phyloP scores from a whole-genome alignment of 30 jellyfish, hydroid and myxozoan genomes.

The Calvadosia cruxmelitensis region DNA sequence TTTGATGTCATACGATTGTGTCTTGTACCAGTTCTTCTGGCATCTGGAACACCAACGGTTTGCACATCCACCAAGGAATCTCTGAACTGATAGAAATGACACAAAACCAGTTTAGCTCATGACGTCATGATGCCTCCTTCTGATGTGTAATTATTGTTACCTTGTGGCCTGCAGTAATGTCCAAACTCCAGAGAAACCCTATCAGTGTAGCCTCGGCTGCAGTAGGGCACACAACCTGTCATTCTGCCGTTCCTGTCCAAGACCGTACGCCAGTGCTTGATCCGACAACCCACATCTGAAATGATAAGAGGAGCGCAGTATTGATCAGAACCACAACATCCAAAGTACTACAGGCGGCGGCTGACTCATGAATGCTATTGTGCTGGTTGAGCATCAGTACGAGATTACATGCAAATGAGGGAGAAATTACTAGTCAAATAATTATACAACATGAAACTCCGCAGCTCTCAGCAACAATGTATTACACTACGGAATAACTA shows the following conservation, averaged over 20 bases:
- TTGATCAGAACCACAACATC: too few species aligned
- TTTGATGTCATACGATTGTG: not conserved
- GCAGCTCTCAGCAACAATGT: too few species aligned
- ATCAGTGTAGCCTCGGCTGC: slow-evolving; percentile 3
- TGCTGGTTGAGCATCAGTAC: too few species aligned
- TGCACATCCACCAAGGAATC: not conserved
- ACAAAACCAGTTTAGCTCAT: too few species aligned
- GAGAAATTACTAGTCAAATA: too few species aligned
- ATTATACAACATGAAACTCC: too few species aligned
- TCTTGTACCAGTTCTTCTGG: not conserved
- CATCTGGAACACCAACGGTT: not conserved
- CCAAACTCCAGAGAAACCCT: slow-evolving; percentile 17
- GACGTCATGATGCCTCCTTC: too few species aligned
- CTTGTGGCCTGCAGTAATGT: slow-evolving; percentile 22
- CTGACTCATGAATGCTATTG: too few species aligned
- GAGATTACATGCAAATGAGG: too few species aligned
- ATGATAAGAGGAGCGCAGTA: not conserved
- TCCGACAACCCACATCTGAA: slow-evolving; percentile 16
- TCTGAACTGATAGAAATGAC: not conserved
- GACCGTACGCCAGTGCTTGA: slow-evolving; percentile 9
- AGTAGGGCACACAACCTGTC: slow-evolving; percentile 4
- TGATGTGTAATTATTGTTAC: not conserved
- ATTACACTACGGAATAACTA: too few species aligned
- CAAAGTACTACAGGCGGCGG: too few species aligned
- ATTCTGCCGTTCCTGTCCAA: slow-evolving; percentile 7